Evolutionary conservation across 2,113 vertebrate species (phyloP).

Genomic region (Esox niger): DNA sequence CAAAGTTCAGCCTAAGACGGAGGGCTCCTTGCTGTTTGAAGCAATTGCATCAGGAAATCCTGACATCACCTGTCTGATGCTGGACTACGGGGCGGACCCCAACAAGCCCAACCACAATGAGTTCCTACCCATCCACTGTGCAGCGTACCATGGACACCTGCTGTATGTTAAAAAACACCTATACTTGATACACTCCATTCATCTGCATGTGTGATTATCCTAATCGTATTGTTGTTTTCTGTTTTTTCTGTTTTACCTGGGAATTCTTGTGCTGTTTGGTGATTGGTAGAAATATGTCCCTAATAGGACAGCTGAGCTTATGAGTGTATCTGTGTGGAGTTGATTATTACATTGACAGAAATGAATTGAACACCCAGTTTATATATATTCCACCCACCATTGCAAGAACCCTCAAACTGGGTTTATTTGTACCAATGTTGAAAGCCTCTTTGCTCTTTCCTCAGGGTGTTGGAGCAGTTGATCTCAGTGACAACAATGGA

Average conservation of each 20-base stretch:
- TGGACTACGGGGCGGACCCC: slow-evolving; percentile 89
- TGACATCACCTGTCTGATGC: slow-evolving; percentile 80
- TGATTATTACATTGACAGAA: too few relatives aligned
- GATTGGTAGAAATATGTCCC: too few relatives aligned
- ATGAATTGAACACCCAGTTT: too few relatives aligned
- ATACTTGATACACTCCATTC: neutral
- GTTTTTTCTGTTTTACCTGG: too few relatives aligned
- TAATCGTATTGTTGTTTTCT: too few relatives aligned
- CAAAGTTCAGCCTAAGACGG: slow-evolving; percentile 77
- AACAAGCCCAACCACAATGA: slow-evolving; percentile 86
- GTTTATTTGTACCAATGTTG: neutral
- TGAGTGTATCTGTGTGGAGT: too few relatives aligned
- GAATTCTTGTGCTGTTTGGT: too few relatives aligned
- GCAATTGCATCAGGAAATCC: slow-evolving; percentile 89
- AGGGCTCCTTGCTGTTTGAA: slow-evolving; percentile 86
- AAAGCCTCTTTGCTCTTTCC: neutral
- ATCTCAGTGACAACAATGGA: slow-evolving; percentile 79
- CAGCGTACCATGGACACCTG: slow-evolving; percentile 88
- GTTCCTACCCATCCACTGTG: slow-evolving; percentile 91
- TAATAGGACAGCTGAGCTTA: too few relatives aligned
- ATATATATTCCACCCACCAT: neutral
- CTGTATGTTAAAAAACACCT: slow-evolving; percentile 73
- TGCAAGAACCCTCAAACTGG: too few relatives aligned
- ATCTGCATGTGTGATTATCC: too few relatives aligned
- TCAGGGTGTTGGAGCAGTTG: slow-evolving; percentile 82